Conservation (phyloP, 2,797 vertebrate species). For the Lindbergichthys nudifrons region DNA sequence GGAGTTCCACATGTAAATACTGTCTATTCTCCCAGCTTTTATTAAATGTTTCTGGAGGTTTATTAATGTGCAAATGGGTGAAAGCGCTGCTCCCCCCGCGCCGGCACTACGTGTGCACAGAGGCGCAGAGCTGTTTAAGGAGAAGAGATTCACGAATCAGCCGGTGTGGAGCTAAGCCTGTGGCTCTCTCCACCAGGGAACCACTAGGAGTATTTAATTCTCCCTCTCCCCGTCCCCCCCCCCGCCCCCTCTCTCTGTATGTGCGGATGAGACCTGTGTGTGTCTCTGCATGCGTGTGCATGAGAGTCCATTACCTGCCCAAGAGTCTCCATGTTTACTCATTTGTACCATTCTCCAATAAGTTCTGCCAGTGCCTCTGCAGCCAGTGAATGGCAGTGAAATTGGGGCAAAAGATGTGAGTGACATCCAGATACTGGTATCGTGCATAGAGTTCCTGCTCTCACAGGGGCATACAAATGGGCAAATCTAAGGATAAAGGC, state of each 20-base stretch:
- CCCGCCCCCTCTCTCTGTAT: conserved; percentile 25
- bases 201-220: conserved; percentile 93
- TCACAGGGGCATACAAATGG: conserved; percentile 92
- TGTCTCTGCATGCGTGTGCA: conserved; percentile 61
- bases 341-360: conserved; percentile 91
- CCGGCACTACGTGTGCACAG: conserved; percentile 78
- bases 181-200: conserved; percentile 85
- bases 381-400: conserved; percentile 88
- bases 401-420: conserved; percentile 90
- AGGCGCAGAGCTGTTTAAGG: conserved; percentile 88
- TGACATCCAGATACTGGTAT: conserved; percentile 92
- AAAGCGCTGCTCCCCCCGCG: conserved; percentile 64
- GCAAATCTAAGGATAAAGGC: conserved; percentile 91
- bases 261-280: conserved; percentile 52
- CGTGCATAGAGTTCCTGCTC: conserved; percentile 87
- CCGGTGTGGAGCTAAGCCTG: conserved; percentile 83
- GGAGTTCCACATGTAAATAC: conserved; percentile 82
- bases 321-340: conserved; percentile 89
- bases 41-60: conserved; percentile 85
- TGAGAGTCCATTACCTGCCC: conserved; percentile 83
- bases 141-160: conserved; percentile 86
- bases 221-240: conserved; percentile 44
- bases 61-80: conserved; percentile 87
- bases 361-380: conserved; percentile 84
- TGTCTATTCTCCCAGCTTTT: conserved; percentile 81